phyloP scores from a whole-genome alignment of 1,140 invertebrate species.

The Lepidotrigona ventralis region DNA sequence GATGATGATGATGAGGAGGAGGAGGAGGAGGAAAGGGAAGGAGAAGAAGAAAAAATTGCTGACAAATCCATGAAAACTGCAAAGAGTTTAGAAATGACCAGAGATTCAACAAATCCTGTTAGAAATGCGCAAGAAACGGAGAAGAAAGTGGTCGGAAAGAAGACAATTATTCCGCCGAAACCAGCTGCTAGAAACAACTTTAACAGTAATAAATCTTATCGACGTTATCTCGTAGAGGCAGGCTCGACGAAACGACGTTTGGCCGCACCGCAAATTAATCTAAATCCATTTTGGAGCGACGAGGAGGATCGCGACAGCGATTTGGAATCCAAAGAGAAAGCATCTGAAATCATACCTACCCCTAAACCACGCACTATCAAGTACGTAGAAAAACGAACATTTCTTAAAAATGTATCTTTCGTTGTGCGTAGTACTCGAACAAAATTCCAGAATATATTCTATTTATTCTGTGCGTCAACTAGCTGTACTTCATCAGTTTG shows the following conservation, averaged over 20 bases:
- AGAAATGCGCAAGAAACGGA: slow-evolving; percentile 83
- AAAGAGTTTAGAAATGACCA: slow-evolving; percentile 26
- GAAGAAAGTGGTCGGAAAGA: not conserved
- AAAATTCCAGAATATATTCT: not conserved
- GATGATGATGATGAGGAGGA: slow-evolving; percentile 80
- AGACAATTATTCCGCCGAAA: slow-evolving; percentile 40
- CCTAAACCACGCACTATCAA: slow-evolving; percentile 81
- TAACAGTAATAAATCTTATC: slow-evolving; percentile 51
- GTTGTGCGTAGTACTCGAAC: not conserved
- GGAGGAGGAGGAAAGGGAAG: slow-evolving; percentile 77
- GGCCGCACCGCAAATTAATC: slow-evolving; percentile 77
- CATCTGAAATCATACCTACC: slow-evolving; percentile 72
- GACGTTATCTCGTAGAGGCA: slow-evolving; percentile 35
- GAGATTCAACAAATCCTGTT: slow-evolving; percentile 85
- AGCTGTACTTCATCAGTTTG: no score
- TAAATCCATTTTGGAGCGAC: slow-evolving; percentile 87
- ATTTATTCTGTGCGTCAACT: no score
- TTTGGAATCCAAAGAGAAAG: slow-evolving; percentile 42
- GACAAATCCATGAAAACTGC: not conserved
- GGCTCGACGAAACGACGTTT: slow-evolving; percentile 70
- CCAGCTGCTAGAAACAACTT: slow-evolving; percentile 69
- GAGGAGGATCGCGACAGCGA: slow-evolving; percentile 82
- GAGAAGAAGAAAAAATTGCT: slow-evolving; percentile 77
- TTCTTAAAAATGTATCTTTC: not conserved
- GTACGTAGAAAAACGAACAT: slow-evolving; percentile 67